These are phyloP conservation scores for Pygoscelis adeliae DNA, from an alignment of 2,113 vertebrate species.

Conservation along the genomic window DNA sequence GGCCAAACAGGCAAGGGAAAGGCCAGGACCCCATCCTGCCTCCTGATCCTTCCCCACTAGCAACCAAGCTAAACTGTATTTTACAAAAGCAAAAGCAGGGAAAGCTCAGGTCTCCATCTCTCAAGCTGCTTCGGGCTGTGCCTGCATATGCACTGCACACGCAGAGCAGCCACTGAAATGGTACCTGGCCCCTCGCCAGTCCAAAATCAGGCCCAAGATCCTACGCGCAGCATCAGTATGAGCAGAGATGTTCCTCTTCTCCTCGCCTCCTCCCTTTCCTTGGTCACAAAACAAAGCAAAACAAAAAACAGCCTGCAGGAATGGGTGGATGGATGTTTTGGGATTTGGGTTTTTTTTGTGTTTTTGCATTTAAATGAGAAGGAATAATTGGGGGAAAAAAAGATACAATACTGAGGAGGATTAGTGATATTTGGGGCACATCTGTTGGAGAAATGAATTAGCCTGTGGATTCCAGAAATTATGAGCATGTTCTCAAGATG, in stretches of 20 bases:
- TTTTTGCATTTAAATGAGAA: slow-evolving; percentile 26
- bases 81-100: neutral
- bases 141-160: rapidly evolving
- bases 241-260: neutral
- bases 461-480: slow-evolving; percentile 26
- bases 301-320: neutral
- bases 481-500: slow-evolving; percentile 30
- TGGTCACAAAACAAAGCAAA: neutral
- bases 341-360: neutral
- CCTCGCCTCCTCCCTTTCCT: rapidly evolving
- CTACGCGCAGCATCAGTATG: neutral
- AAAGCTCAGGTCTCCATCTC: neutral
- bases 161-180: neutral
- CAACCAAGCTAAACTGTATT: neutral
- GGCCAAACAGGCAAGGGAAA: neutral
- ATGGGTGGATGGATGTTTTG: neutral
- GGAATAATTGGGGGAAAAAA: neutral
- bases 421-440: slow-evolving; percentile 67
- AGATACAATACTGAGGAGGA: slow-evolving; percentile 13
- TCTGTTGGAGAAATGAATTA: slow-evolving; percentile 50
- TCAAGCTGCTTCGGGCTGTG: neutral
- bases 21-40: neutral
- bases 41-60: neutral
- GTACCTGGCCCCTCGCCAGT: neutral
- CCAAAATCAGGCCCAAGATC: neutral